These are phyloP conservation scores for Lumbricus terrestris DNA, from an alignment of 2,888 invertebrate genomes.

Conservation along the genomic window DNA sequence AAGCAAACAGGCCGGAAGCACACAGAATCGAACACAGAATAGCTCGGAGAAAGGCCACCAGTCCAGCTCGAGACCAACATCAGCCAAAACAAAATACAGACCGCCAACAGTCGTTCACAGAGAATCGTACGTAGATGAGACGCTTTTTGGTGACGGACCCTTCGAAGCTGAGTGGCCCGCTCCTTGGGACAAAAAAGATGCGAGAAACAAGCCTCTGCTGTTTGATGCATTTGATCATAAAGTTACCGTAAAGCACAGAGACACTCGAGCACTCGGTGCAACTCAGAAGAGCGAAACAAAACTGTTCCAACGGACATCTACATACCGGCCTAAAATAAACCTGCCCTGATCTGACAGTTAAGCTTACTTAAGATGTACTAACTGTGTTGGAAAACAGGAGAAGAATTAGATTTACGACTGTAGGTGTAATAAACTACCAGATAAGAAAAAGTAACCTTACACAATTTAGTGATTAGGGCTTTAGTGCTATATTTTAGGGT, in stretches of 20 bases:
- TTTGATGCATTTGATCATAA: constrained; percentile 7
- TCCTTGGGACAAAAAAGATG: constrained; percentile 18
- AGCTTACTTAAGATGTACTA: not conserved
- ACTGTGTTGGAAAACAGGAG: not conserved
- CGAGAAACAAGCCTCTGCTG: not conserved
- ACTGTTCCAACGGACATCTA: not conserved
- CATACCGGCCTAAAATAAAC: not conserved
- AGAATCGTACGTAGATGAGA: constrained; percentile 17
- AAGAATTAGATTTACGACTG: not conserved
- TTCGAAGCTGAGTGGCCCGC: constrained; percentile 17
- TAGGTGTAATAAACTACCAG: not conserved
- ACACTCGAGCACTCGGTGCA: not conserved
- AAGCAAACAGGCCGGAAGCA: not conserved
- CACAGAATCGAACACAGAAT: not conserved
- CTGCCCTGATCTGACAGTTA: not conserved
- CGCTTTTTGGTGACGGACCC: constrained; percentile 16
- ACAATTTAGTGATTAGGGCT: not conserved
- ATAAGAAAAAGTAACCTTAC: not conserved
- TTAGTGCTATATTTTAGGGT: not conserved
- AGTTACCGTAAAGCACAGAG: constrained; percentile 4
- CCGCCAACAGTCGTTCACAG: constrained; percentile 4
- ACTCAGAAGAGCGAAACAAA: not conserved
- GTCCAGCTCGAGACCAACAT: not conserved
- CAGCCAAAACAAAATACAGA: not conserved
- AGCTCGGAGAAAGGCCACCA: not conserved